phyloP scores from a whole-genome alignment of 92 coral and sea anemone genomes.

The Virgularia gustaviana region DNA sequence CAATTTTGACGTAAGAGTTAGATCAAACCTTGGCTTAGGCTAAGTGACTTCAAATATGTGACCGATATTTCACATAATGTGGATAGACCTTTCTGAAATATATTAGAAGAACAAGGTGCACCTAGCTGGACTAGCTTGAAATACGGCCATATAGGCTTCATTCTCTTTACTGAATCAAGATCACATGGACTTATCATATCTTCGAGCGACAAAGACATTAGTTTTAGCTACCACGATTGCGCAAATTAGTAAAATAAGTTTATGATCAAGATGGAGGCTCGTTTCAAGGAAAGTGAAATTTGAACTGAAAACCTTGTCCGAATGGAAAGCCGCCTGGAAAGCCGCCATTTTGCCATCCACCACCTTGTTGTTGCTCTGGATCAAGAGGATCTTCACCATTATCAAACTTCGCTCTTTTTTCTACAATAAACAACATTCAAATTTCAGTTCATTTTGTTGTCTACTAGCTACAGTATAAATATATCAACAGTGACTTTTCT shows the following conservation, averaged over 20 bases:
- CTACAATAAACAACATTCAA: slow-evolving; percentile 37
- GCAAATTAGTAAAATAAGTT: not conserved
- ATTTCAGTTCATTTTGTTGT: not conserved
- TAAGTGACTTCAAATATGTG: too few species aligned
- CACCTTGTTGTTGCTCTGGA: slow-evolving; percentile 89
- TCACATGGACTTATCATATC: not conserved
- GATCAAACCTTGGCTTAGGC: too few species aligned
- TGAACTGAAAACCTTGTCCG: slow-evolving; percentile 92
- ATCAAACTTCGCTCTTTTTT: slow-evolving; percentile 91
- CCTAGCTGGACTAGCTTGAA: too few species aligned
- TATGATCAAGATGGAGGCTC: too few species aligned
- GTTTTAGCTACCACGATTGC: not conserved
- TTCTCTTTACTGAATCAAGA: not conserved
- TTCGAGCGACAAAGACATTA: not conserved
- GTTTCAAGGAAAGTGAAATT: slow-evolving; percentile 90
- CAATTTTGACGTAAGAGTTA: too few species aligned
- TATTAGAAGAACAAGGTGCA: too few species aligned
- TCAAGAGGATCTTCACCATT: slow-evolving; percentile 98
- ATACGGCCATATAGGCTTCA: not conserved
- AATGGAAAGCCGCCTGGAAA: slow-evolving; percentile 80
- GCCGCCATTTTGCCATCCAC: slow-evolving; percentile 72
- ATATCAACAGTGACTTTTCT: too few species aligned
- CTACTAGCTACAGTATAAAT: too few species aligned
- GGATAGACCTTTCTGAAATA: too few species aligned
- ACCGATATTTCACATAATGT: too few species aligned